Conservation (phyloP, 2,797 vertebrate genomes). For the Enteromius afrohamiltoni region DNA sequence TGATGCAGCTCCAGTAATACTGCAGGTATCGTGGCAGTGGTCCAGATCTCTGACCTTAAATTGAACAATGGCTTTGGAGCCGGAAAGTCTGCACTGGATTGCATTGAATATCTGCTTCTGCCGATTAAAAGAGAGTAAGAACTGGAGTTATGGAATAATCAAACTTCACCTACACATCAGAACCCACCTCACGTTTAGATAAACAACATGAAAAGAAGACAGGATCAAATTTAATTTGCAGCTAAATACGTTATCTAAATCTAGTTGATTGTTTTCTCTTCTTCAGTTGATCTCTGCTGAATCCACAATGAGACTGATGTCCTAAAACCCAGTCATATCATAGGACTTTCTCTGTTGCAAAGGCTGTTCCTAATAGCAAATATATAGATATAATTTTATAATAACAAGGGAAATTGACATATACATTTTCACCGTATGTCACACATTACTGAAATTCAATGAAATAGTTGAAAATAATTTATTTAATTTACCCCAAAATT, state of each 20-base stretch:
- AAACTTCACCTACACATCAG: slow-evolving; percentile 4
- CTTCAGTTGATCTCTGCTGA: not conserved
- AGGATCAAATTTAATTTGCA: not conserved
- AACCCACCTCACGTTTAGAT: not conserved
- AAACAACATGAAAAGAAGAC: slow-evolving; percentile 14
- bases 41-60: slow-evolving; percentile 46
- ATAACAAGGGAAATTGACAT: not conserved
- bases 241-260: not conserved
- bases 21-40: slow-evolving; percentile 23
- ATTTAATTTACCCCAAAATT: not conserved
- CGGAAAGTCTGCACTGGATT: slow-evolving; percentile 40
- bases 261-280: slow-evolving; percentile 12
- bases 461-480: not conserved
- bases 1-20: slow-evolving; percentile 36
- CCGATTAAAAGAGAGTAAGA: not conserved
- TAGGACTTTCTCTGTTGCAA: not conserved
- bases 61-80: slow-evolving; percentile 42
- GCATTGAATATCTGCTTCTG: slow-evolving; percentile 25
- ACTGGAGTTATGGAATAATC: not conserved
- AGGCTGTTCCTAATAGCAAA: not conserved
- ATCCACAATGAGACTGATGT: not conserved
- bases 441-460: not conserved
- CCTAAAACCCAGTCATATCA: not conserved
- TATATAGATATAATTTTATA: not conserved
- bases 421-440: not conserved